A percentile compares a stretch with the other conserved stretches of the same genome.
These are phyloP conservation scores for Gadus macrocephalus DNA, from an alignment of 2,113 vertebrate species.

Conservation along the genomic window DNA sequence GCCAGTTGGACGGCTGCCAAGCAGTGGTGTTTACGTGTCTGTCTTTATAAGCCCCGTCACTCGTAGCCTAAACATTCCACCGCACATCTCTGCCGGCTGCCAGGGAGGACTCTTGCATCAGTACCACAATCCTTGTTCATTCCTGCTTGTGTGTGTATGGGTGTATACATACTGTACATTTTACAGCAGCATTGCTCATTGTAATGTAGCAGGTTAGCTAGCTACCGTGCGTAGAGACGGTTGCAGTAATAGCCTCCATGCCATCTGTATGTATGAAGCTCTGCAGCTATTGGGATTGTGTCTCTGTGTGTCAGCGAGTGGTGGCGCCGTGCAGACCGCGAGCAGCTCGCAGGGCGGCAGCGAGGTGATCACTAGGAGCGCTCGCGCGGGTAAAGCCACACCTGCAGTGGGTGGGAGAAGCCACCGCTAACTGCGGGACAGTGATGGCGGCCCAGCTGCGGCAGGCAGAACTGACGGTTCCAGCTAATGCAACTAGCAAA, in stretches of 20 bases:
- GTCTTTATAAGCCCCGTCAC: conserved; percentile 20
- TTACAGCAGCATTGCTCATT: background rate
- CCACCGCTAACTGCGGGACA: conserved; percentile 57
- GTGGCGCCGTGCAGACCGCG: conserved; percentile 48
- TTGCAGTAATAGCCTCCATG: background rate
- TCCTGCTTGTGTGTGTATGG: background rate
- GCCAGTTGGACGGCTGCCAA: conserved; percentile 63
- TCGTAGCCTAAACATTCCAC: conserved; percentile 18
- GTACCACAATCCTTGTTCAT: conserved; percentile 1
- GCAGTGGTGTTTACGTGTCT: conserved; percentile 11
- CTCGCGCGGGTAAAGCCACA: conserved; percentile 60
- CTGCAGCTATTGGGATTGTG: conserved; percentile 53
- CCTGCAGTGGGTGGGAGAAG: conserved; percentile 64
- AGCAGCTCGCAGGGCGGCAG: conserved; percentile 43
- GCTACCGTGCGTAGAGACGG: background rate
- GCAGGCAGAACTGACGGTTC: conserved; percentile 51
- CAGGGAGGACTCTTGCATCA: conserved; percentile 24
- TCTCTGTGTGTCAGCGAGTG: conserved; percentile 38
- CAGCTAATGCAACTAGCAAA: conserved; percentile 65
- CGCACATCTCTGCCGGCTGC: conserved; percentile 16
- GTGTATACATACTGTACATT: conserved; percentile 9
- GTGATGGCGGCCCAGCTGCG: conserved; percentile 45
- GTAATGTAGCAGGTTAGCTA: conserved; percentile 10
- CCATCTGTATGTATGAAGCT: conserved; percentile 43
- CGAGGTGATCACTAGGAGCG: conserved; percentile 67